Evolutionary conservation across 2,113 vertebrate genomes (phyloP).

Genomic region (Pristiophorus japonicus): DNA sequence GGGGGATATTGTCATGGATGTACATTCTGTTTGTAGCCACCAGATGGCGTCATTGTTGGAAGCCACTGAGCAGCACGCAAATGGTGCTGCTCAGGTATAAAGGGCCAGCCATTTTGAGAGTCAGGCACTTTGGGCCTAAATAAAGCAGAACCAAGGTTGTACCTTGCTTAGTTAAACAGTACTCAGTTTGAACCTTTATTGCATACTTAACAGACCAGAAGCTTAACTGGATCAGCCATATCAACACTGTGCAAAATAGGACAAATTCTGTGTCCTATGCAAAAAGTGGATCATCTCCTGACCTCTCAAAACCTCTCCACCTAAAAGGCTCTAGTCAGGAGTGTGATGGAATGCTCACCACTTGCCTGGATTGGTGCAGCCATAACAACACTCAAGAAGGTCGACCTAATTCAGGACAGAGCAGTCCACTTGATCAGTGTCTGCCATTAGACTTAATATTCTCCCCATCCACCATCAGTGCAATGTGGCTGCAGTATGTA

Average conservation of each 20-base stretch:
- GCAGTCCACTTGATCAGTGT: neutral
- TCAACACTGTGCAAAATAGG: neutral
- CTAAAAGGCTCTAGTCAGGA: neutral
- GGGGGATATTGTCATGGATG: too few relatives aligned
- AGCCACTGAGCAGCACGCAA: too few relatives aligned
- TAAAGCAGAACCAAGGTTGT: too few relatives aligned
- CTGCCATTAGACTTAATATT: neutral
- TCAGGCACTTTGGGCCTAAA: too few relatives aligned
- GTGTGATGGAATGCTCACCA: neutral
- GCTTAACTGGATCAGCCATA: neutral
- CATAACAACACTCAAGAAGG: neutral
- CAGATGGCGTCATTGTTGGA: too few relatives aligned
- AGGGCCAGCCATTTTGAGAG: too few relatives aligned
- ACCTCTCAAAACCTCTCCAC: neutral
- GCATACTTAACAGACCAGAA: too few relatives aligned
- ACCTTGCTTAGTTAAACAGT: too few relatives aligned
- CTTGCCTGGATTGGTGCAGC: neutral
- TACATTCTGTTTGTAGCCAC: too few relatives aligned
- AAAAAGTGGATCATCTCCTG: neutral
- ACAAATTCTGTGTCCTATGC: neutral
- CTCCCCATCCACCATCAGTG: neutral
- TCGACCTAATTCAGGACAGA: neutral
- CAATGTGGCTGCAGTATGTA: neutral
- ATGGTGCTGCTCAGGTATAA: too few relatives aligned
- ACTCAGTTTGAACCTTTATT: too few relatives aligned